These are phyloP conservation scores for Talpa occidentalis DNA, from an alignment of 2,113 vertebrate species.

Conservation along the genomic window DNA sequence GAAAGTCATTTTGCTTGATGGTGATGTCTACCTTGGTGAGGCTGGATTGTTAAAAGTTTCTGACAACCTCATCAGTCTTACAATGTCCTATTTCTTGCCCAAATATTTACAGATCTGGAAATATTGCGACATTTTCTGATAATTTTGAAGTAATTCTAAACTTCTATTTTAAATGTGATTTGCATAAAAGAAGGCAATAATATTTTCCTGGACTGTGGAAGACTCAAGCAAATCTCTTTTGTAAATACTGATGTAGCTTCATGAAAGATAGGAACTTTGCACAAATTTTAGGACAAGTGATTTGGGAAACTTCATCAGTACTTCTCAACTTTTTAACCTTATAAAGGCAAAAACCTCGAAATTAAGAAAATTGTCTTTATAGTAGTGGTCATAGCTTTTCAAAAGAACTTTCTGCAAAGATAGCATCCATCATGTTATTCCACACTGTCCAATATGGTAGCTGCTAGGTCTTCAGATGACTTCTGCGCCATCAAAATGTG, in stretches of 20 bases:
- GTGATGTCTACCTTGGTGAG: not conserved
- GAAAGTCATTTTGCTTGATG: not conserved
- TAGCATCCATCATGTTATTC: not conserved
- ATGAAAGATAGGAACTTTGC: not conserved
- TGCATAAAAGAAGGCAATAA: not conserved
- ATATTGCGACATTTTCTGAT: not conserved
- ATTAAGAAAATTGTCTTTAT: not conserved
- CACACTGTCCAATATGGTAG: not conserved
- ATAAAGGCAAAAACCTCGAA: not conserved
- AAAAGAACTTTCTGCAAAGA: not conserved
- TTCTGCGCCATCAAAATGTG: not conserved
- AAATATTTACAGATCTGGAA: not conserved
- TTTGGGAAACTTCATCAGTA: not conserved
- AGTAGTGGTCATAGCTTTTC: not conserved
- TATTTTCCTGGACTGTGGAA: not conserved
- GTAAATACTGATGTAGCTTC: not conserved
- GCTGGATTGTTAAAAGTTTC: not conserved
- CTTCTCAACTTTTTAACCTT: constrained; percentile 19
- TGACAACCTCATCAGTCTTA: not conserved
- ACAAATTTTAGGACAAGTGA: not conserved
- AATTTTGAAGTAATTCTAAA: not conserved
- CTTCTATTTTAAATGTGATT: not conserved
- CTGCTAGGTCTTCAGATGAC: not conserved
- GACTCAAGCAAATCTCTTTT: not conserved
- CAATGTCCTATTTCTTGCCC: not conserved